Percentiles rank a stretch among this genome's conserved stretches.
Conservation (phyloP, 2,797 vertebrate species). For the Austrolebias charrua region DNA sequence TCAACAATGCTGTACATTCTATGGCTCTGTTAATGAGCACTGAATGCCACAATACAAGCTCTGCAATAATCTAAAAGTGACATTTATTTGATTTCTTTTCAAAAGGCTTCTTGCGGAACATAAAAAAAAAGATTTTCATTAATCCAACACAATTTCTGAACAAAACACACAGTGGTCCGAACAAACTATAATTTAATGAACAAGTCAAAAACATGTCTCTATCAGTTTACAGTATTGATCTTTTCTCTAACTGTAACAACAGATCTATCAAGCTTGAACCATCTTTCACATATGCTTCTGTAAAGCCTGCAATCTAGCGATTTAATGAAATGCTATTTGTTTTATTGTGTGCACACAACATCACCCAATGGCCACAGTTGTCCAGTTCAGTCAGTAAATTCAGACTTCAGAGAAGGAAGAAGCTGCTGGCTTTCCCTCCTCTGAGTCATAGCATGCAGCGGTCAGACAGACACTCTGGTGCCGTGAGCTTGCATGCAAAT, state of each 20-base stretch:
- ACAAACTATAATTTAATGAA: background rate
- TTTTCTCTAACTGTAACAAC: constrained; percentile 17
- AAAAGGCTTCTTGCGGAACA: constrained; percentile 8
- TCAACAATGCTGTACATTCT: background rate
- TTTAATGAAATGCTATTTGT: constrained; percentile 30
- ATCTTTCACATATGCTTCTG: constrained; percentile 8
- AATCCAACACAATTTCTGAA: background rate
- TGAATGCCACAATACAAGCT: background rate
- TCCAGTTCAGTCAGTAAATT: constrained; percentile 29
- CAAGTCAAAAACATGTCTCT: too few species aligned
- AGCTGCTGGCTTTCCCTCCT: constrained; percentile 36
- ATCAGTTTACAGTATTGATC: background rate
- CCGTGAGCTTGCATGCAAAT: constrained; percentile 35
- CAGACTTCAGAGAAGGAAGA: constrained; percentile 19
- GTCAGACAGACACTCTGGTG: constrained; percentile 26
- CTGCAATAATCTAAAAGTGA: background rate
- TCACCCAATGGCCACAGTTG: background rate
- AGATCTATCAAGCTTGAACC: constrained; percentile 16
- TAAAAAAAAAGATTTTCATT: background rate
- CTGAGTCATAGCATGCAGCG: constrained; percentile 47
- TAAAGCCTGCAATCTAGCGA: constrained; percentile 13
- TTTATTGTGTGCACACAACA: constrained; percentile 19
- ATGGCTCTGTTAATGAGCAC: too few species aligned
- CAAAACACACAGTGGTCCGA: constrained; percentile 4
- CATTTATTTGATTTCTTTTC: constrained; percentile 10